Evolutionary conservation across 2,797 vertebrate species (phyloP).

Genomic region (Alauda arvensis): DNA sequence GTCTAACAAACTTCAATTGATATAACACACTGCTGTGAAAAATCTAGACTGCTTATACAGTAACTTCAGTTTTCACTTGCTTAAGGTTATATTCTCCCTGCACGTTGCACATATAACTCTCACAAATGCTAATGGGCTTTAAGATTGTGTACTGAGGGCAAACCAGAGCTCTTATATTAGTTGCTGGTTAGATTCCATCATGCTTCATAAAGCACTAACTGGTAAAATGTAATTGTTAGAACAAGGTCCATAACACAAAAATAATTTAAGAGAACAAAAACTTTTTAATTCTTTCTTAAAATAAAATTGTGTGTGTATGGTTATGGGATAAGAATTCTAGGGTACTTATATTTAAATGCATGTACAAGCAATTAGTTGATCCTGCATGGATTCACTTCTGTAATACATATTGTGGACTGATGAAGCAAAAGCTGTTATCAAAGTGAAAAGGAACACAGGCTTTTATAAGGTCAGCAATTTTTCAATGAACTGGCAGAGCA

Average conservation of each 20-base stretch:
- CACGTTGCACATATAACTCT: constrained; percentile 13
- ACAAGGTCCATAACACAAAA: constrained; percentile 22
- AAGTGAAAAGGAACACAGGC: constrained; percentile 17
- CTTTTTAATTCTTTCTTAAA: constrained; percentile 29
- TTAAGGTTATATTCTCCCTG: constrained; percentile 27
- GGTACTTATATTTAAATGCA: constrained; percentile 15
- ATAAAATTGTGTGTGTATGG: not conserved
- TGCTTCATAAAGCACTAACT: constrained; percentile 54
- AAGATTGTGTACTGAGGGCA: constrained; percentile 39
- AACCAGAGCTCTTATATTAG: constrained; percentile 36
- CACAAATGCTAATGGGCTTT: constrained; percentile 48
- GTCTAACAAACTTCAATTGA: constrained; percentile 48
- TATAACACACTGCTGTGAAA: constrained; percentile 46
- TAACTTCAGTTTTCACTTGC: constrained; percentile 22
- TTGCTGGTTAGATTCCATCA: constrained; percentile 36
- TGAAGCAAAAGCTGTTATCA: constrained; percentile 43
- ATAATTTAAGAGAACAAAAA: constrained; percentile 31
- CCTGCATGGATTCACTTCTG: constrained; percentile 1
- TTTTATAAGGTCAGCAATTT: constrained; percentile 55
- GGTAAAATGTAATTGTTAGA: constrained; percentile 35
- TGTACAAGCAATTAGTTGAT: constrained; percentile 34
- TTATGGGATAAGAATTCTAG: constrained; percentile 1
- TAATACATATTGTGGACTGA: constrained; percentile 30
- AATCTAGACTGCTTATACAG: not conserved
- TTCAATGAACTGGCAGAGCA: constrained; percentile 29